These are phyloP conservation scores for Scaptodrosophila latifasciaeformis DNA, from an alignment of 2,888 invertebrate genomes.

Conservation along the genomic window DNA sequence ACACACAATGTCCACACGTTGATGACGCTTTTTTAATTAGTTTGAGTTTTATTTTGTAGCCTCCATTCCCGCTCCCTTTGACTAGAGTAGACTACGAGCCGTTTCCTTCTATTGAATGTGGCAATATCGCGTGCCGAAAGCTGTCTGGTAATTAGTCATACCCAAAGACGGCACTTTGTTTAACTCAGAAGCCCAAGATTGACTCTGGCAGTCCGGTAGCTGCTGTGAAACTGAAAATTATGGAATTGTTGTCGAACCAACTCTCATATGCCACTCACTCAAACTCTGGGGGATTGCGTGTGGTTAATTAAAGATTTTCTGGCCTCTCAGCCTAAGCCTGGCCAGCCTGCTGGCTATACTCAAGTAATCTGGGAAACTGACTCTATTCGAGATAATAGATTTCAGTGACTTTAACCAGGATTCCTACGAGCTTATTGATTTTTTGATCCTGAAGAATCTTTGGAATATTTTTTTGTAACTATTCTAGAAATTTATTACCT, in stretches of 20 bases:
- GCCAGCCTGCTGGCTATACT: no score
- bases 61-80: slow-evolving; percentile 1
- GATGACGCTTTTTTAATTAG: slow-evolving; percentile 69
- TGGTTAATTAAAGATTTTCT: slow-evolving; percentile 53
- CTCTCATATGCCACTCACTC: neutral
- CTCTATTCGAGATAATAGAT: no score
- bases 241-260: no score
- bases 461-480: no score
- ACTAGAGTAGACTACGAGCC: slow-evolving; percentile 26
- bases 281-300: slow-evolving; percentile 33
- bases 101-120: slow-evolving; percentile 7
- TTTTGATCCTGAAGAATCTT: no score
- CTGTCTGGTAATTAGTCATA: slow-evolving; percentile 42
- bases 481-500: no score
- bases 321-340: no score
- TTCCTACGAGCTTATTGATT: no score
- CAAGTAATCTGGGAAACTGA: no score
- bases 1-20: slow-evolving; percentile 42
- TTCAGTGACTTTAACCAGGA: no score
- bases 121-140: slow-evolving; percentile 43
- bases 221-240: no score
- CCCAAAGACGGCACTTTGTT: neutral
- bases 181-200: neutral
- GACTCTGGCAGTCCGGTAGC: no score
- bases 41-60: slow-evolving; percentile 4